Evolutionary conservation across 2,888 invertebrate genomes (phyloP).

Genomic region (Nowickia ferox): DNA sequence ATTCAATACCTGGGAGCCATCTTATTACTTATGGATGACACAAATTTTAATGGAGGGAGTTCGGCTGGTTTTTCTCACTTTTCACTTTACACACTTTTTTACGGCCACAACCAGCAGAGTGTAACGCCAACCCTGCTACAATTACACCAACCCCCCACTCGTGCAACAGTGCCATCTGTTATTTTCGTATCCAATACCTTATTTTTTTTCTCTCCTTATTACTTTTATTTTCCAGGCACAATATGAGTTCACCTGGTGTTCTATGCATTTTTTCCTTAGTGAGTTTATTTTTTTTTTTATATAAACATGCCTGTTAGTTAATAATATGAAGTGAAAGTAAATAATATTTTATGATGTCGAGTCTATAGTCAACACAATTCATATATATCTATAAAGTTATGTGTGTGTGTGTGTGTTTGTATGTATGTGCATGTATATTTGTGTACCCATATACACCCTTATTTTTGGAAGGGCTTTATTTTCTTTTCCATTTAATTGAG

Average conservation of each 20-base stretch:
- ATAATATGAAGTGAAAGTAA: conserved; percentile 52
- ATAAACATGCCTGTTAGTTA: conserved; percentile 46
- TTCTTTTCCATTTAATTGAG: conserved; percentile 67
- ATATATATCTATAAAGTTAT: neutral
- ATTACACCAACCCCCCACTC: neutral
- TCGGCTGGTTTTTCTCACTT: conserved; percentile 27
- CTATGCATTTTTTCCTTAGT: conserved; percentile 14
- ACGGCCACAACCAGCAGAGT: neutral
- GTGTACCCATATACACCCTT: neutral
- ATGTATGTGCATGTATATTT: neutral
- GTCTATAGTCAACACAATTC: conserved; percentile 34
- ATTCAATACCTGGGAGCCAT: conserved; percentile 69
- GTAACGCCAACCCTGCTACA: neutral
- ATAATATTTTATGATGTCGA: conserved; percentile 56
- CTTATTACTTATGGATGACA: conserved; percentile 67
- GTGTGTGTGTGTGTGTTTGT: neutral
- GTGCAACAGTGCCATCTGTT: conserved; percentile 65
- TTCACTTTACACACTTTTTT: neutral
- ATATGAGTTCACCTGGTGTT: conserved; percentile 55
- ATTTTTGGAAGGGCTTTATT: neutral
- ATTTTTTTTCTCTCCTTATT: neutral
- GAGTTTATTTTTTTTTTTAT: conserved; percentile 9
- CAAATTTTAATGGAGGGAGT: conserved; percentile 61
- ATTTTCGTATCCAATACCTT: conserved; percentile 34
- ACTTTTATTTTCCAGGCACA: conserved; percentile 8